These are phyloP conservation scores for Gymnarchus niloticus DNA, from an alignment of 2,113 vertebrate species.

Conservation along the genomic window DNA sequence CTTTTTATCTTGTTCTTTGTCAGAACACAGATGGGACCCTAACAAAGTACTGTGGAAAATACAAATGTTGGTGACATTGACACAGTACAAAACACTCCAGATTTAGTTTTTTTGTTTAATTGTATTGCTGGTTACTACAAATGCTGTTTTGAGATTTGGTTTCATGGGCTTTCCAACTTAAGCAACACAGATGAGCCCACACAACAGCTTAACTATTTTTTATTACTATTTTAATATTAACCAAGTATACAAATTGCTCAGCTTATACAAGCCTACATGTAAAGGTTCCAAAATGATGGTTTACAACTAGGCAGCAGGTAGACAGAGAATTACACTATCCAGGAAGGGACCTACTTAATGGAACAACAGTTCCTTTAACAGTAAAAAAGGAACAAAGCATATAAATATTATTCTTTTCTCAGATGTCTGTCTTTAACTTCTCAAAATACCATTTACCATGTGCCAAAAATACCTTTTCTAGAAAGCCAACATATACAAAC, in stretches of 20 bases:
- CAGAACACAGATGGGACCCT: background rate
- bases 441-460: background rate
- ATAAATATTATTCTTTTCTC: constrained; percentile 6
- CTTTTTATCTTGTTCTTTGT: background rate
- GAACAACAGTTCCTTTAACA: background rate
- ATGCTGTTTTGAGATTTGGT: background rate
- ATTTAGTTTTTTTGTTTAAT: background rate
- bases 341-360: background rate
- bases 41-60: background rate
- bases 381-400: background rate
- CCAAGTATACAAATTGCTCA: background rate
- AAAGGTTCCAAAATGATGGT: background rate
- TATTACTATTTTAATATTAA: constrained; percentile 20
- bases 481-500: constrained; percentile 2
- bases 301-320: background rate
- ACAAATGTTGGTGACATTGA: background rate
- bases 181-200: constrained; percentile 12
- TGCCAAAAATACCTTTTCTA: constrained; percentile 4
- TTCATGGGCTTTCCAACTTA: background rate
- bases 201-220: background rate
- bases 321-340: background rate
- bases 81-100: background rate
- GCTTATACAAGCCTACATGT: constrained; percentile 13
- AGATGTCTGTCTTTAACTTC: background rate
- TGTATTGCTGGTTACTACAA: background rate